Conservation (phyloP, 2,888 invertebrate species). For the Liopterus haemorrhoidalis region DNA sequence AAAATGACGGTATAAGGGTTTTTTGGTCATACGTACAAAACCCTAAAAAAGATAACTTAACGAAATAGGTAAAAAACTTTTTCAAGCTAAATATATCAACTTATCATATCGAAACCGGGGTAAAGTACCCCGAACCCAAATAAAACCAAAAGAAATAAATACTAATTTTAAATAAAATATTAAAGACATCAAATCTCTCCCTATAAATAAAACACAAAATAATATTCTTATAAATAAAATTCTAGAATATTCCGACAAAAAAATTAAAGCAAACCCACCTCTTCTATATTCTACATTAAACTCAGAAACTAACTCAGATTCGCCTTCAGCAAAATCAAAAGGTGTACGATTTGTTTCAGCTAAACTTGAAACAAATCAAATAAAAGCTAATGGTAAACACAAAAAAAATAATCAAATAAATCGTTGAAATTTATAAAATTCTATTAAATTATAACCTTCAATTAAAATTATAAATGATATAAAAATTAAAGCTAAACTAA, state of each 20-base stretch:
- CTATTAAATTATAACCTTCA: constrained; percentile 51
- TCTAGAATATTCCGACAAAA: constrained; percentile 63
- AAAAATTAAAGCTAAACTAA: constrained; percentile 61
- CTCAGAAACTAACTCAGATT: constrained; percentile 71
- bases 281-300: constrained; percentile 74
- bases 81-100: constrained; percentile 64
- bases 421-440: constrained; percentile 49
- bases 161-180: constrained; percentile 53
- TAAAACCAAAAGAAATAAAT: constrained; percentile 56
- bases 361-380: constrained; percentile 51
- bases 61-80: constrained; percentile 57
- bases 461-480: constrained; percentile 55
- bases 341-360: constrained; percentile 69
- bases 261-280: constrained; percentile 65
- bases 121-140: constrained; percentile 60
- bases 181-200: constrained; percentile 46
- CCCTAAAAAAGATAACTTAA: constrained; percentile 60
- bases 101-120: constrained; percentile 73
- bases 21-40: too few species aligned
- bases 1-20: too few species aligned
- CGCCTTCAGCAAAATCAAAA: constrained; percentile 75
- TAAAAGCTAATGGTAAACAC: constrained; percentile 48
- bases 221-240: constrained; percentile 64
- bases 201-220: constrained; percentile 56
- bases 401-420: constrained; percentile 53